phyloP scores from a whole-genome alignment of 1,140 invertebrate species.

The Drosophila repletoides region DNA sequence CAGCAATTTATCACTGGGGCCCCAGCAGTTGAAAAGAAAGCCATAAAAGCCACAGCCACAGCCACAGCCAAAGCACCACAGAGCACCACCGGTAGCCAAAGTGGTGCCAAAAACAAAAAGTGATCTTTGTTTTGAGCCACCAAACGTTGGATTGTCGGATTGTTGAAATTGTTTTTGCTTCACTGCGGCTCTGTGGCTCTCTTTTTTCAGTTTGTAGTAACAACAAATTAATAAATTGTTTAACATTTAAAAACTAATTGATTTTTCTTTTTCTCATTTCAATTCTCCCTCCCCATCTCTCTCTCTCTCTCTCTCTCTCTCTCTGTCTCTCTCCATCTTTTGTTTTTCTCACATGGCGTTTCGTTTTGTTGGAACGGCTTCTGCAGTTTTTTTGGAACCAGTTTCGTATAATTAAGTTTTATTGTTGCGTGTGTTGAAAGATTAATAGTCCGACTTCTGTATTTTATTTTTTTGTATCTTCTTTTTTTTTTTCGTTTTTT shows the following conservation, averaged over 20 bases:
- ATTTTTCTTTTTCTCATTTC: slow-evolving; percentile 48
- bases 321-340: slow-evolving; percentile 1
- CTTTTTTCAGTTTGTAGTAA: slow-evolving; percentile 48
- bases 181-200: slow-evolving; percentile 4
- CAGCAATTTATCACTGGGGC: slow-evolving; percentile 69
- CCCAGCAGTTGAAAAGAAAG: slow-evolving; percentile 65
- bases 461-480: slow-evolving; percentile 60
- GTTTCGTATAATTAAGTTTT: slow-evolving; percentile 76
- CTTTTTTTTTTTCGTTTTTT: slow-evolving; percentile 24
- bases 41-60: slow-evolving; percentile 24
- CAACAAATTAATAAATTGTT: slow-evolving; percentile 81
- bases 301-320: neutral
- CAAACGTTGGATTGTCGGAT: slow-evolving; percentile 1
- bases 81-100: slow-evolving; percentile 56
- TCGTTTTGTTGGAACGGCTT: slow-evolving; percentile 24
- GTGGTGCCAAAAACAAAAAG: slow-evolving; percentile 58
- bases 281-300: neutral
- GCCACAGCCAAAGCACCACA: slow-evolving; percentile 47
- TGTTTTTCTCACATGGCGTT: slow-evolving; percentile 25
- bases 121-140: slow-evolving; percentile 46
- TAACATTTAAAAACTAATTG: slow-evolving; percentile 81
- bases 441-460: slow-evolving; percentile 78
- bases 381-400: slow-evolving; percentile 41
- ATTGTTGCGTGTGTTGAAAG: slow-evolving; percentile 74
- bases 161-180: slow-evolving; percentile 41